These are phyloP conservation scores for Hyles vespertilio DNA, from an alignment of 1,140 invertebrate genomes.

Conservation along the genomic window DNA sequence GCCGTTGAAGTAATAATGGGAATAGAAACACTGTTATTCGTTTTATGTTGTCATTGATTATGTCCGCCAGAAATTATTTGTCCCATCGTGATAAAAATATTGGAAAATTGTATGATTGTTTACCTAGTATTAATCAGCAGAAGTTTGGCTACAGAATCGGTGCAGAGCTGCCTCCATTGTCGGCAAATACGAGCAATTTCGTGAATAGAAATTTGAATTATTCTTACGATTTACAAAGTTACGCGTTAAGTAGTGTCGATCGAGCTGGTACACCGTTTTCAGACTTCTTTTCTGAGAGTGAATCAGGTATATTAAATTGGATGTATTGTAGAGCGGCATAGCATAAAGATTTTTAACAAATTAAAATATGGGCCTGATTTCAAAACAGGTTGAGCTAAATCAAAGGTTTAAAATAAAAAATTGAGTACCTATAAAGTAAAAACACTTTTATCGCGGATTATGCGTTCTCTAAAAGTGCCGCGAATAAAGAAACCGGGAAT, in stretches of 20 bases:
- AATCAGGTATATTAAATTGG: conserved; percentile 42
- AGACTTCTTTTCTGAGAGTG: conserved; percentile 64
- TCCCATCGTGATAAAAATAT: conserved; percentile 58
- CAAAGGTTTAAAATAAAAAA: too few species aligned
- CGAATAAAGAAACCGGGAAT: too few species aligned
- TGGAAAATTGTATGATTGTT: conserved; percentile 54
- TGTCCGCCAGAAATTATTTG: conserved; percentile 65
- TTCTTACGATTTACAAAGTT: conserved; percentile 41
- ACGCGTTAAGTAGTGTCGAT: conserved; percentile 38
- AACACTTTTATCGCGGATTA: too few species aligned
- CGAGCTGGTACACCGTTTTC: conserved; percentile 58
- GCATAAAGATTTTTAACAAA: too few species aligned
- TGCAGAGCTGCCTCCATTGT: conserved; percentile 47
- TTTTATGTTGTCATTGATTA: conserved; percentile 31
- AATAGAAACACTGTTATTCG: neutral
- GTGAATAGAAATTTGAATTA: conserved; percentile 57
- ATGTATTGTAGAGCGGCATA: too few species aligned
- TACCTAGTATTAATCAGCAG: conserved; percentile 57
- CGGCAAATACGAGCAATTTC: conserved; percentile 43
- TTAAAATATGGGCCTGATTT: too few species aligned
- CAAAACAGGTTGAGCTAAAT: too few species aligned
- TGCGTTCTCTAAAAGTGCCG: too few species aligned
- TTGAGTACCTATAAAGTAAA: too few species aligned
- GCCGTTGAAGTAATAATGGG: neutral
- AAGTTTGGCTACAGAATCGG: conserved; percentile 43